A percentile compares a stretch with the other conserved stretches of the same genome.
phyloP scores from a whole-genome alignment of 2,888 invertebrate species.

The Drosophila limbata region DNA sequence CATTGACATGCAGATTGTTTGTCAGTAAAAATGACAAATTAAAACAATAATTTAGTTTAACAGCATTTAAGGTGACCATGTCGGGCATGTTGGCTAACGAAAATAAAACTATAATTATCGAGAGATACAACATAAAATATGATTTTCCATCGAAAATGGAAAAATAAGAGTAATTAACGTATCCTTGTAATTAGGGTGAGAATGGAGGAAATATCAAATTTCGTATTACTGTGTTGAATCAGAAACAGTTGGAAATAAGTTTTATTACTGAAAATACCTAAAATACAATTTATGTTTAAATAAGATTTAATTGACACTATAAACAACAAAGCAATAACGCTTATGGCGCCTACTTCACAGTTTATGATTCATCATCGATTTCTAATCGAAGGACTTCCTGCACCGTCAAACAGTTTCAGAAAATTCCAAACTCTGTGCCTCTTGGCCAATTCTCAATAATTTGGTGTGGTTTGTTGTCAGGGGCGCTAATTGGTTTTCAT shows the following conservation, averaged over 20 bases:
- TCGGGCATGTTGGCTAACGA: not conserved
- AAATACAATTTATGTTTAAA: not conserved
- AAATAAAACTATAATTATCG: not conserved
- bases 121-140: not conserved
- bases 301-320: not conserved
- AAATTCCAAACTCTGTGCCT: not conserved
- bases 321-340: not conserved
- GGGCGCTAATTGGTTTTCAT: conserved; percentile 54
- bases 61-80: not conserved
- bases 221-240: not conserved
- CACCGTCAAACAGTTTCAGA: conserved; percentile 5
- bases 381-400: conserved; percentile 16
- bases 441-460: conserved; percentile 21
- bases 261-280: not conserved
- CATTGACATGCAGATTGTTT: no score
- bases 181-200: no score
- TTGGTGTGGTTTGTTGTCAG: conserved; percentile 35
- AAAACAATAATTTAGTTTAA: no score
- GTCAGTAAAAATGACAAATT: no score
- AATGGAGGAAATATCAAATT: no score
- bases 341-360: conserved; percentile 10
- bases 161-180: no score
- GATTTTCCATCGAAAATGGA: no score
- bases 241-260: not conserved
- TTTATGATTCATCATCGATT: conserved; percentile 20